These are phyloP conservation scores for Xanthia icteritia DNA, from an alignment of 2,888 invertebrate species.

Conservation along the genomic window DNA sequence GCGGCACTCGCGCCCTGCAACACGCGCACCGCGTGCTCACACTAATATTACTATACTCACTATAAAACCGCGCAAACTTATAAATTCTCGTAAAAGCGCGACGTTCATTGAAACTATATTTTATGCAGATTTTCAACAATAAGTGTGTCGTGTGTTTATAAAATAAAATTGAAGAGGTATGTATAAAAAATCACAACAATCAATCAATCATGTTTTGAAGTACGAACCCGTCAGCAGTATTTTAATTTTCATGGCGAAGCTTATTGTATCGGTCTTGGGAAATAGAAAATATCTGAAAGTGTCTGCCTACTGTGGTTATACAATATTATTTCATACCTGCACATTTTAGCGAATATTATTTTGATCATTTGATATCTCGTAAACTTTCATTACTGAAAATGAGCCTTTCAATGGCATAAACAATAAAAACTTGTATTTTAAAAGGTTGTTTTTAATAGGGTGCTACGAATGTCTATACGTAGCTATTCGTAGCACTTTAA, in stretches of 20 bases:
- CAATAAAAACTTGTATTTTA: not conserved
- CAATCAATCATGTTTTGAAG: not conserved
- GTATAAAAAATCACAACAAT: constrained; percentile 36
- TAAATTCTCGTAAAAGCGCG: constrained; percentile 33
- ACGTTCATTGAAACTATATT: constrained; percentile 28
- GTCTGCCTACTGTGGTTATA: not conserved
- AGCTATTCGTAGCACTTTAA: constrained; percentile 6
- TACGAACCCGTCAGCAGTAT: not conserved
- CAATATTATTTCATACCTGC: constrained; percentile 3
- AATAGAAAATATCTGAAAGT: not conserved
- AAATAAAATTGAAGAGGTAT: constrained; percentile 55
- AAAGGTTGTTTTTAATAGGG: not conserved
- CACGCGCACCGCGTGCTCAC: constrained; percentile 64
- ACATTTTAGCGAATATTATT: not conserved
- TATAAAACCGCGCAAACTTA: constrained; percentile 43
- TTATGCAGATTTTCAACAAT: constrained; percentile 18
- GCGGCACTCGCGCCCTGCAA: constrained; percentile 76
- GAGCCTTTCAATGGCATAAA: not conserved
- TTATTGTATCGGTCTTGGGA: not conserved
- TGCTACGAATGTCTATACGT: not conserved
- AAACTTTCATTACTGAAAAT: not conserved
- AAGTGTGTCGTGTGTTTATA: constrained; percentile 48
- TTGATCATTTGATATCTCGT: not conserved
- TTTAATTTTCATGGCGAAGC: constrained; percentile 6
- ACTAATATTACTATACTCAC: constrained; percentile 8